Evolutionary conservation across 2,113 vertebrate species (phyloP), one percentile per base, ranked within the genome.

Genomic region (Condylura cristata): DNA sequence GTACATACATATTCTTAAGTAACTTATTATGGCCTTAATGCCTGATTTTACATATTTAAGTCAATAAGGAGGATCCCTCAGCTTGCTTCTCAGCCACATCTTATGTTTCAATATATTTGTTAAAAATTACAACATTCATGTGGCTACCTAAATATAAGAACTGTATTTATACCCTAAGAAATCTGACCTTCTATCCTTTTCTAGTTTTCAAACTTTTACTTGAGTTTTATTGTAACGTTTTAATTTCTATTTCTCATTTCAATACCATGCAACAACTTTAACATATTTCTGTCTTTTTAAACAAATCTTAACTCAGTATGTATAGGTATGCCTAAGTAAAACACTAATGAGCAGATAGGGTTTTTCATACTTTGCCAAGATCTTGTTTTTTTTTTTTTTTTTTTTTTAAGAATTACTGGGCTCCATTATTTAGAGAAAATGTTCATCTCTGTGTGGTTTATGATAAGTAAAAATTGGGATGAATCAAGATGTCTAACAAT

Each of bases 71-170:
- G 65, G 65, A 92, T 56, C 28, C 30, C 11, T 89, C 60, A 82
- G 71, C 16, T 34, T 92, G 26, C 30, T 72, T 84, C 82, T 86
- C 22, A 86, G 30, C 12, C 41, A 90, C 78, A 58, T 86, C 37
- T 74, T 92, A 68, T 5, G 90, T 78, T 84, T 92, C 66, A 95
- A 37, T 56, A 82, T 78, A 85, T 90, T 81, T 96, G 22, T 94
- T 86, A 94, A 90, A 44, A n/a, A 94, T 72, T 90, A 89, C 75
- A 87, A 95, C 91, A 95, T 51, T 91, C 26, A 96, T 34, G 24
- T 58, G 22, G 16, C 14, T 78, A 91, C 17, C 56, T 94, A 92
- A 78, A 80, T 84, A 18, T 72, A 87, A 94, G 80, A 92, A 70
- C 11, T 84, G 22, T 66, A 89, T 39, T 94, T 92, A 80, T 89